Evolutionary conservation across 2,113 vertebrate genomes (phyloP).

Genomic region (Brachyhypopomus occidentalis): DNA sequence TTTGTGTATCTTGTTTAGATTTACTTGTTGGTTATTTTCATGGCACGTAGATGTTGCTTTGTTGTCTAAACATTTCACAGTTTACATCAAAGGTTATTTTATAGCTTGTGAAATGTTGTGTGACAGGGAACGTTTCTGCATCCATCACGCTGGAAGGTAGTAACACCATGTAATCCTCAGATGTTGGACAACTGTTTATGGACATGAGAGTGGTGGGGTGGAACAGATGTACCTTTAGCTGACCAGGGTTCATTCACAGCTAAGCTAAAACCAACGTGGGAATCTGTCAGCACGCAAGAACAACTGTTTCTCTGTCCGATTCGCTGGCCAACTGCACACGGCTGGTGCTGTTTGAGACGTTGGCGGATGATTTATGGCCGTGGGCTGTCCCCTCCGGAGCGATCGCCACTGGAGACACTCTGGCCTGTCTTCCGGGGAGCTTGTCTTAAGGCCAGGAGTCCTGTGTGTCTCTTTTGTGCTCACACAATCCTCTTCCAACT

Average conservation of each 20-base stretch:
- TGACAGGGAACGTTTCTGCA: not conserved
- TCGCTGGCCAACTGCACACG: conserved; percentile 40
- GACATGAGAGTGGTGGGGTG: conserved; percentile 20
- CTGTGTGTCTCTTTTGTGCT: conserved; percentile 51
- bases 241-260: conserved; percentile 45
- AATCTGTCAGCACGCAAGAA: conserved; percentile 47
- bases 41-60: not conserved
- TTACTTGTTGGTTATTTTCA: not conserved
- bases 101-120: not conserved
- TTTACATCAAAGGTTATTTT: conserved; percentile 9
- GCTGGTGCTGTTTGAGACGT: conserved; percentile 20
- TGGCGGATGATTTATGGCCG: conserved; percentile 42
- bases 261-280: conserved; percentile 46
- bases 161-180: conserved; percentile 13
- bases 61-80: not conserved
- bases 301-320: conserved; percentile 53
- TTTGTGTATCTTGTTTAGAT: not conserved
- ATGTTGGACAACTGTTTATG: conserved; percentile 32
- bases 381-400: conserved; percentile 15
- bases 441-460: conserved; percentile 44
- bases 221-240: conserved; percentile 46
- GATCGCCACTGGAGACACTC: conserved; percentile 45
- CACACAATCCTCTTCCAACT: conserved; percentile 64
- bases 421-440: conserved; percentile 47
- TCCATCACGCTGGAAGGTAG: not conserved